Conservation (phyloP, 2,888 invertebrate genomes). For the Agrilus cyanescens region DNA sequence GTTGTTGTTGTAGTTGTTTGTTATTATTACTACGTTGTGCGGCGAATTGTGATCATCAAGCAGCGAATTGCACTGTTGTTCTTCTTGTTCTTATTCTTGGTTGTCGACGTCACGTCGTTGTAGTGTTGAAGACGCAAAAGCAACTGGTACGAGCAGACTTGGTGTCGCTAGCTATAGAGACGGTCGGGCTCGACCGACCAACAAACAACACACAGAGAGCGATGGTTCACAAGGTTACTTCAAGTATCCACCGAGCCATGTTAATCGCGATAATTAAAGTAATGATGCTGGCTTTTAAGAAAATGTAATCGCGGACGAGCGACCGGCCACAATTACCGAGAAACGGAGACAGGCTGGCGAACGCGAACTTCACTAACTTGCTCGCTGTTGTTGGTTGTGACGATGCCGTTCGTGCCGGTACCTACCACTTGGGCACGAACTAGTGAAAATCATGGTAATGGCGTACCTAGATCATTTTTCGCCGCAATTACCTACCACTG, state of each 20-base stretch:
- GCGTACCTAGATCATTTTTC: slow-evolving; percentile 15
- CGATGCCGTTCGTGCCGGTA: slow-evolving; percentile 12
- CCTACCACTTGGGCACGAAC: slow-evolving; percentile 14
- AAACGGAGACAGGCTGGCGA: too few relatives aligned
- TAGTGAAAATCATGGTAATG: slow-evolving; percentile 6
- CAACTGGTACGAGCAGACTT: slow-evolving; percentile 15
- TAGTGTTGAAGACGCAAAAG: slow-evolving; percentile 15
- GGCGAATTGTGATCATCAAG: slow-evolving; percentile 5
- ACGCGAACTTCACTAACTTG: too few relatives aligned
- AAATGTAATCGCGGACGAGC: too few relatives aligned
- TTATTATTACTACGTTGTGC: background rate
- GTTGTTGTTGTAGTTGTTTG: too few relatives aligned
- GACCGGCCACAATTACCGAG: too few relatives aligned
- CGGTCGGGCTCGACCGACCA: slow-evolving; percentile 22
- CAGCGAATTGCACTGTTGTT: slow-evolving; percentile 12
- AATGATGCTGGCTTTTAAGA: slow-evolving; percentile 9
- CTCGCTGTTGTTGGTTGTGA: too few relatives aligned
- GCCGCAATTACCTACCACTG: slow-evolving; percentile 15
- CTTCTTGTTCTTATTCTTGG: slow-evolving; percentile 5
- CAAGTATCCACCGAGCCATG: slow-evolving; percentile 10
- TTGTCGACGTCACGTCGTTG: slow-evolving; percentile 16
- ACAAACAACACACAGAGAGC: slow-evolving; percentile 17
- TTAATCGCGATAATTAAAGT: slow-evolving; percentile 12
- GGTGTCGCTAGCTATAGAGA: slow-evolving; percentile 24
- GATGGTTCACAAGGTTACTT: slow-evolving; percentile 14